Conservation (phyloP, 2,888 invertebrate species). For the Tiphia femorata region DNA sequence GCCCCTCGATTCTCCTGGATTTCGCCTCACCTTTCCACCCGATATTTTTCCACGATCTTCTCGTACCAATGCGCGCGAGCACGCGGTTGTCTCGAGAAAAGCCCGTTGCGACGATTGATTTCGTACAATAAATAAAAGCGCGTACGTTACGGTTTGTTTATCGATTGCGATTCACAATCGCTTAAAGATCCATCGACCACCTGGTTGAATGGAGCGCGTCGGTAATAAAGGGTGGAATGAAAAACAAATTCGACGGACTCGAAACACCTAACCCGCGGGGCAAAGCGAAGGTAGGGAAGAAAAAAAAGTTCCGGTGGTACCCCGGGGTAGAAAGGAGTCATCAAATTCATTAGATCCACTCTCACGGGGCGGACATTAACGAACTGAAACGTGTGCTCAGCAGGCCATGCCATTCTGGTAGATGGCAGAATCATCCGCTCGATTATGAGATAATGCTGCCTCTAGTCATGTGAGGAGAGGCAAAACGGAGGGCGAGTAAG, state of each 20-base stretch:
- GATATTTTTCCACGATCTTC: background rate
- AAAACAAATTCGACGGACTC: constrained; percentile 14
- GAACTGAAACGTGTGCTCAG: constrained; percentile 44
- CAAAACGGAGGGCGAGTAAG: constrained; percentile 3
- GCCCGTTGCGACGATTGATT: too few species aligned
- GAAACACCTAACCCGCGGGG: constrained; percentile 2
- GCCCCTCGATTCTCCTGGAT: constrained; percentile 11
- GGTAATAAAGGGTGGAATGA: background rate
- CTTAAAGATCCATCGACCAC: too few species aligned
- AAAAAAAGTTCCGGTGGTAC: background rate
- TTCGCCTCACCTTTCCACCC: too few species aligned
- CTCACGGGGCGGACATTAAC: constrained; percentile 40
- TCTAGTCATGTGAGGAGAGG: constrained; percentile 15
- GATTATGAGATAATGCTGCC: constrained; percentile 50
- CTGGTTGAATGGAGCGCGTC: too few species aligned
- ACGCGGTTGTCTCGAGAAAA: background rate
- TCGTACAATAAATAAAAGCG: too few species aligned
- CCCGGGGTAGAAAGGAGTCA: constrained; percentile 26
- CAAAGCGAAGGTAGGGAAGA: constrained; percentile 12
- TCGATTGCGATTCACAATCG: too few species aligned
- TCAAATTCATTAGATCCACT: constrained; percentile 36
- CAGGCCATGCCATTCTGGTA: constrained; percentile 40
- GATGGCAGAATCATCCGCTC: constrained; percentile 46
- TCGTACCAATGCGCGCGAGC: background rate
- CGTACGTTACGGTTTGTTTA: too few species aligned